Base-by-base conservation (phyloP, 92 coral and sea anemone genomes). In the Heteractis magnifica region DNA sequence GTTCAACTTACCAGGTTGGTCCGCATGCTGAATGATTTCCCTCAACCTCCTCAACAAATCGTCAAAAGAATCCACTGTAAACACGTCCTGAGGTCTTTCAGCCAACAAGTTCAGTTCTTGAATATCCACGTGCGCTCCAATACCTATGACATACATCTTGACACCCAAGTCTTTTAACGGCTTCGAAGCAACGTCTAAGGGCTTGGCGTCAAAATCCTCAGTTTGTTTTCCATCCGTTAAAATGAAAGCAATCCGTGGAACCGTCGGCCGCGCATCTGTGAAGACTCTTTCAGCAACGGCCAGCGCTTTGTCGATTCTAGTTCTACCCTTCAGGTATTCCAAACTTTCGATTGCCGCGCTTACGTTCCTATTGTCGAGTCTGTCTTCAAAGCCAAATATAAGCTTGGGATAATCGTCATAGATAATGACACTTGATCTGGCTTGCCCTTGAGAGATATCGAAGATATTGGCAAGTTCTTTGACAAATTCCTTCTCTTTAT, bases 221-320 rank as follows among this genome's bases (percentile, higher is more conserved):
- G 97, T 94, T 51, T 91, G 93, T 77, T 86, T 89, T 53, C 98
- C 95, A 71, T 86, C 98, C 26, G 99, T 89, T 50, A 96, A 89
- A 5, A 96, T 84, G 79, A 96, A 83, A 8, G 92, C 93, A 62
- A 96, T 87, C 60, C 95, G 90, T 1, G 96, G 99, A 1, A 93
- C 98, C 6, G 98, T 90, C 6, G 94, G 94, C 52, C 99, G 91
- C 5, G 97, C 90, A 26, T 87, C 75, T 8, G 91, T 84, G 50
- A 94, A 92, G 16, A 96, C 95, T 9, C 62, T 65, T 56, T 73
- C 71, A 10, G 94, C 95, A 21, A 92, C 59, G 20, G 87, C 92
- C 72, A 95, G 89, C 13, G 95, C 98, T 70, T 89, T 92, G 78
- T 94, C 98, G 76, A 95, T 94, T 65, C 98, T 81, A 49, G 98